Percentiles rank a stretch among this genome's conserved stretches.
These are phyloP conservation scores for Nothocercus nigrocapillus DNA, from an alignment of 2,113 vertebrate genomes.

Conservation along the genomic window DNA sequence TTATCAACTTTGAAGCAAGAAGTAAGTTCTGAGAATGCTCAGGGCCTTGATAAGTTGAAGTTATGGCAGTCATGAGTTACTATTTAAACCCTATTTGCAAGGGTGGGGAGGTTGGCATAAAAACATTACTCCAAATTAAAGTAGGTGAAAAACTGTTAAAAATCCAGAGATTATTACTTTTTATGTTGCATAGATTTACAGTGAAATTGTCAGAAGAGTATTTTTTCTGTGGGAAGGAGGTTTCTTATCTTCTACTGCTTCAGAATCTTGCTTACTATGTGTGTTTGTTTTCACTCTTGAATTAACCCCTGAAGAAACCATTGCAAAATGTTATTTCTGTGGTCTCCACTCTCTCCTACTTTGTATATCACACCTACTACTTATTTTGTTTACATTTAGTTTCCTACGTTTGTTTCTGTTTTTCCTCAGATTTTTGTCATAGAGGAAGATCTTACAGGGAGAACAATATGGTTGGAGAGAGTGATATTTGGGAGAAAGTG, in stretches of 20 bases:
- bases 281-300: neutral
- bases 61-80: accelerated
- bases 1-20: conserved; percentile 82
- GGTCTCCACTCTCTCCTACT: neutral
- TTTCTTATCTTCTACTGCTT: neutral
- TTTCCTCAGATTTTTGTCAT: neutral
- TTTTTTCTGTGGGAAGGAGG: neutral
- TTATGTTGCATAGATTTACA: neutral
- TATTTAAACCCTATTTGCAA: neutral
- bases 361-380: neutral
- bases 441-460: neutral
- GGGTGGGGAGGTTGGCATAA: neutral
- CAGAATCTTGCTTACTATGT: neutral
- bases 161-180: neutral
- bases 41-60: neutral
- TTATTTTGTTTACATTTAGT: neutral
- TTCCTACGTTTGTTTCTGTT: neutral
- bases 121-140: neutral
- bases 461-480: neutral
- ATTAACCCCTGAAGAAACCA: neutral
- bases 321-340: neutral
- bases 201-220: neutral
- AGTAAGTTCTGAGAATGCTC: conserved; percentile 59
- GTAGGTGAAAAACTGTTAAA: neutral
- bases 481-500: neutral